phyloP scores from a whole-genome alignment of 2,888 invertebrate genomes.

The Torymus auratus region DNA sequence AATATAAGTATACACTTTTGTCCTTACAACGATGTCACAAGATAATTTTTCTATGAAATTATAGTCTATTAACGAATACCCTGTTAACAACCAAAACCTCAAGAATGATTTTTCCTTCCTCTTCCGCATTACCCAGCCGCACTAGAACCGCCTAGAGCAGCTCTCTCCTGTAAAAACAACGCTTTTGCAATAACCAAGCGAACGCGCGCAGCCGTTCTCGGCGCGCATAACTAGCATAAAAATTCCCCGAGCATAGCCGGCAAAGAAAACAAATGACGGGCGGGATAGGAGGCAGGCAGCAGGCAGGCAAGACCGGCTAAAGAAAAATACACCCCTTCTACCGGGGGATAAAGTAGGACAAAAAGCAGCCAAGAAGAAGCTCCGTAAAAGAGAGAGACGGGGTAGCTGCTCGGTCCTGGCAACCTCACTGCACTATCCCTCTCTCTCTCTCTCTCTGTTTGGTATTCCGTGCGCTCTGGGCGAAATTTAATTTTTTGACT shows the following conservation, averaged over 20 bases:
- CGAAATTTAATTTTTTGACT: slow-evolving; percentile 73
- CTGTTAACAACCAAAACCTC: too few species aligned
- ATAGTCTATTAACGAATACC: too few species aligned
- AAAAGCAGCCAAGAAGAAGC: background rate
- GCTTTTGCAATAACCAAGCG: slow-evolving; percentile 13
- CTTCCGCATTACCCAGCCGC: background rate
- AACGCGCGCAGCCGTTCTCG: too few species aligned
- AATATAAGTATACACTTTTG: too few species aligned
- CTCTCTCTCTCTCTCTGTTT: slow-evolving; percentile 58
- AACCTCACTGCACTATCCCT: too few species aligned
- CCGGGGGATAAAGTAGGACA: slow-evolving; percentile 23
- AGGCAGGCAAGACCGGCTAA: background rate
- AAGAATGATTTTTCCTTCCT: background rate
- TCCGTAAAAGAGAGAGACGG: background rate
- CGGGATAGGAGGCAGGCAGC: too few species aligned
- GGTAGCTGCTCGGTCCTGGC: too few species aligned
- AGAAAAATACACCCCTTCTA: slow-evolving; percentile 35
- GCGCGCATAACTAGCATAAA: slow-evolving; percentile 13
- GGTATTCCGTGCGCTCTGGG: slow-evolving; percentile 67
- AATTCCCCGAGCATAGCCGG: slow-evolving; percentile 11
- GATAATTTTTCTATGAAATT: too few species aligned
- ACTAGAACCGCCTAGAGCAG: background rate
- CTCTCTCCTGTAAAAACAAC: background rate
- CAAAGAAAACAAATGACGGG: slow-evolving; percentile 35
- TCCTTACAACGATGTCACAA: too few species aligned